Evolutionary conservation across 1,140 invertebrate genomes (phyloP), one percentile per base, ranked within the genome.

Genomic region (Neotoxoptera formosana): DNA sequence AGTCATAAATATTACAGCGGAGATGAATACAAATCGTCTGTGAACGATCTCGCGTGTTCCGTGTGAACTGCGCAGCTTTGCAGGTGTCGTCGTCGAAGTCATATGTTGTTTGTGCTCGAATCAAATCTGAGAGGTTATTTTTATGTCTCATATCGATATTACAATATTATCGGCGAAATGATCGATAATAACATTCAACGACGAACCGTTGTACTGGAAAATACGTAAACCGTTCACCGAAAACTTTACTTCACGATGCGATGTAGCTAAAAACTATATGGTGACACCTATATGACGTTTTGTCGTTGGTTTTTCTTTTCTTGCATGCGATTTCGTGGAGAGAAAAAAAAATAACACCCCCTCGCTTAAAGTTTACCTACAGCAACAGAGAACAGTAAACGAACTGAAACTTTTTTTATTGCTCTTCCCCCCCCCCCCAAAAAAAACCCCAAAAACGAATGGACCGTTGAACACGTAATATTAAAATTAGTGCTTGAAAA

Each of bases 381-480:
- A 21, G 8, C 56, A 0, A n/a, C n/a, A n/a, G n/a, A n/a, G 0
- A 9, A 9, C 0, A 11, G 8, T 25, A 60, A 8, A 25, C 23
- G 6, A 7, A 53, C 53, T 23, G 3, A 53, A 23, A 53, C 21
- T 53, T 23, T 7, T 7, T 60, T 9, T 9, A 30, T 1, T 60
- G 0, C 23, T n/a, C n/a, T n/a, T n/a, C n/a, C 23, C 23, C 7
- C 14, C 17, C 14, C 48, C 48, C 14, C 48, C 0, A 60, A 30
- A 60, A 60, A 60, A 30, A 51, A 51, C n/a, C n/a, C n/a, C n/a
- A 51, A 14, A 47, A 9, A 47, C 14, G 47, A 48, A 48, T 48
- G 11, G 47, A 48, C 47, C 47, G 14, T 48, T 11, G 47, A 20
- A 51, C 17, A 51, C 48, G 17, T 48, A 14, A 48, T 51, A 51